phyloP scores from a whole-genome alignment of 2,888 invertebrate species.

The Clunio marinus region DNA sequence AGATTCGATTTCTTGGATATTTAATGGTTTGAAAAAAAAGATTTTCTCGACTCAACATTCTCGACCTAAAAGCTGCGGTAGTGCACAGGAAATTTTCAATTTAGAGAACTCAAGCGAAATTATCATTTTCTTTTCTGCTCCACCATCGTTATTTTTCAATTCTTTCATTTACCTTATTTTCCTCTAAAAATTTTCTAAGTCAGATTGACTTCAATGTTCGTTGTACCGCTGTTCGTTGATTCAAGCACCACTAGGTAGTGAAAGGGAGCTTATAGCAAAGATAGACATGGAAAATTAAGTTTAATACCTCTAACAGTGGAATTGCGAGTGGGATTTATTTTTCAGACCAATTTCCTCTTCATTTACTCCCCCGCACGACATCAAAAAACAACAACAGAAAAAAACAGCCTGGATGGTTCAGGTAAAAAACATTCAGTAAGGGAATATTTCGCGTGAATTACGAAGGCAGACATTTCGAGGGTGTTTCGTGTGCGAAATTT shows the following conservation, averaged over 20 bases:
- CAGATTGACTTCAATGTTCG: neutral
- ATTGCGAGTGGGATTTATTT: constrained; percentile 2
- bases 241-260: neutral
- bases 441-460: neutral
- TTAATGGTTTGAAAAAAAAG: constrained; percentile 6
- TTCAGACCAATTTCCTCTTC: constrained; percentile 18
- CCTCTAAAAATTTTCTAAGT: neutral
- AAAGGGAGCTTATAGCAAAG: neutral
- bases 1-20: constrained; percentile 5
- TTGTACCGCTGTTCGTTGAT: neutral
- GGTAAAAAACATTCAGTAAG: constrained; percentile 1
- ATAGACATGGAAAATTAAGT: constrained; percentile 25
- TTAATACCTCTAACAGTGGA: constrained; percentile 3
- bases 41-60: no score
- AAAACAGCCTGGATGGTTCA: neutral
- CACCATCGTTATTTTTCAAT: neutral
- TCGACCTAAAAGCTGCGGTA: no score
- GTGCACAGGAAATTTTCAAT: constrained; percentile 23
- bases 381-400: neutral
- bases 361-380: neutral
- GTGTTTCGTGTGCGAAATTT: neutral
- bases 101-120: constrained; percentile 9
- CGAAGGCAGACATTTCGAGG: neutral
- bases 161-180: neutral
- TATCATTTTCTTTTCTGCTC: constrained; percentile 9